Evolutionary conservation across 2,888 invertebrate species (phyloP), one percentile per base, ranked within the genome.

Genomic region (Rotaria socialis): DNA sequence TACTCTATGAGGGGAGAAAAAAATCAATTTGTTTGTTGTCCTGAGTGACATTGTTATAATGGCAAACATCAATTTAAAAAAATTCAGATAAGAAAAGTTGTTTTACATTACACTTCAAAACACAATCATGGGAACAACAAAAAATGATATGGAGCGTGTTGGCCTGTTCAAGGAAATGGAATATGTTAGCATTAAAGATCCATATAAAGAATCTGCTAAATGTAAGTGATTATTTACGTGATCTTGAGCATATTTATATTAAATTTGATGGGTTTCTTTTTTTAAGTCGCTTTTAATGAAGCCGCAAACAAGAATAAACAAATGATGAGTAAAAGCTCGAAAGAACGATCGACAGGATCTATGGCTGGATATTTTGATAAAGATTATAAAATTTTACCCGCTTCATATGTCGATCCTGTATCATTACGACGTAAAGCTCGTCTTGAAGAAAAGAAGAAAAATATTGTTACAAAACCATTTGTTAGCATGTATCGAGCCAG

Each of bases 111-210:
- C 11, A 60, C 27, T 60, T 27, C 24, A 27, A 35, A 11, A 2
- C 16, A 27, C 27, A 67, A 67, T 35, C 27, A 35, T 35, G 67
- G 67, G 19, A 19, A 67, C 35, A 24, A 27, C 10, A 16, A 80
- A 80, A 24, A 5, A 7, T 0, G 91, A 91, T 88, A 91, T 91
- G 91, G 91, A 91, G 87, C 88, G 91, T 85, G 88, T 91, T 58
- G 91, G 91, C 47, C 85, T 91, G 85, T 91, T 91, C 88, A 89
- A 90, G 88, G 91, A 91, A 88, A 90, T 91, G 90, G 89, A 89
- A 86, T 91, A 91, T 88, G 88, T 90, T 52, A 89, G 91, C 27
- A 90, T 91, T 84, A 89, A 89, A 87, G 91, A 91, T 88, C 89
- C 88, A 87, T 91, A 90, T 88, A 90, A 89, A 85, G 85, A 88